Base-by-base conservation (phyloP, 2,113 vertebrate genomes). In the Nansenia antarctica region DNA sequence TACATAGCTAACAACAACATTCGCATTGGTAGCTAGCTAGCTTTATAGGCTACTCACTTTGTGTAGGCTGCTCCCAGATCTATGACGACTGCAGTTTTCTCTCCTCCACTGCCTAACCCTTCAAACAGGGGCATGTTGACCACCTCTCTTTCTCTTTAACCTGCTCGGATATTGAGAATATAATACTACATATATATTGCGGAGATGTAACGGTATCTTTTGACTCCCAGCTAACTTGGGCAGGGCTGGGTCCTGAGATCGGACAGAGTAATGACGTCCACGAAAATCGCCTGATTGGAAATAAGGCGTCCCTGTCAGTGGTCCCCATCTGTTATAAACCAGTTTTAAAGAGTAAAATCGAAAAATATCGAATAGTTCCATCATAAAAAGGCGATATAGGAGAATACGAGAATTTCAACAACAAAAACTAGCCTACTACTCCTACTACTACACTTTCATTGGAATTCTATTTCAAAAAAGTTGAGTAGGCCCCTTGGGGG, bases 61-160 rank as follows among this genome's bases (percentile, higher is more conserved):
- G 96, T 98, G 80, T 93, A 98, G 0, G 97, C 94, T 74, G 95
- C 94, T 83, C 97, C 97, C 64, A 98, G 79, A 66, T 98, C 97
- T 62, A 98, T 92, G 20, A 98, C 95, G 32, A 98, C 95, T 0
- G 97, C 97, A 0, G 96, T 98, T 75, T 98, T 98, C 88, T 97
- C 97, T 52, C 95, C 96, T 66, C 96, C 94, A 59, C 94, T 98
- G 11, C 95, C 96, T 64, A 98, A 58, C 0, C 95, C 95, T 81
- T 98, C 97, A 89, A 96, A 98, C 3, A 98, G 88, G 8, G 96
- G 96, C 97, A 98, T 98, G 75, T 20, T 60, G 35, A 60, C 22
- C 20, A 60, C 45, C 18, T 49, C 0, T 42, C 12, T 42, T 20
- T 49, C 1, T 49, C n/a, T 20, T 49, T 49, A 49, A 8, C 9